Percentiles rank a stretch among this genome's conserved stretches.
These are phyloP conservation scores for Rhineura floridana DNA, from an alignment of 2,113 vertebrate genomes.

Conservation along the genomic window DNA sequence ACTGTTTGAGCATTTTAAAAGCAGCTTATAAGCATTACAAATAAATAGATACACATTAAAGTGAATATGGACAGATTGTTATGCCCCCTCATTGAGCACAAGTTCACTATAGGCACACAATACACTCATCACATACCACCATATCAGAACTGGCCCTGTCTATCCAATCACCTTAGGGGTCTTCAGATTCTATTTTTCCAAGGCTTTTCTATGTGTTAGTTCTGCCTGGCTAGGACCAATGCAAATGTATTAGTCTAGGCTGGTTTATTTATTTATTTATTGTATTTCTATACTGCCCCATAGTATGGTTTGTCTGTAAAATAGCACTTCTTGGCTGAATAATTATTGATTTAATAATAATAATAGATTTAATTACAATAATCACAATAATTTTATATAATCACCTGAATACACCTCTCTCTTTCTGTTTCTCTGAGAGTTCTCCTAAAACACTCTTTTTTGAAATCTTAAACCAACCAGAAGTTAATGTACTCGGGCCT, in stretches of 20 bases:
- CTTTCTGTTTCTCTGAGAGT: neutral
- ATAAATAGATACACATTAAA: neutral
- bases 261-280: too few species aligned
- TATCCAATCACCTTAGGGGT: neutral
- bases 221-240: neutral
- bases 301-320: neutral
- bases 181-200: neutral
- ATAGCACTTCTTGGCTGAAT: neutral
- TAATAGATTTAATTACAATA: neutral
- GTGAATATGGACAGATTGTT: neutral
- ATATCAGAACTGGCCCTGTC: neutral
- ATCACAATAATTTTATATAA: neutral
- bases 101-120: neutral
- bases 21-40: neutral
- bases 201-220: neutral
- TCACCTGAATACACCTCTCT: neutral
- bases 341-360: neutral
- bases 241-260: neutral
- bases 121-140: neutral
- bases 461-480: neutral
- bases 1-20: neutral
- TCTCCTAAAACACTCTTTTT: neutral
- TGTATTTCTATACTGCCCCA: too few species aligned
- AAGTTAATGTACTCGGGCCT: neutral
- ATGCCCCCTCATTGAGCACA: neutral